These are phyloP conservation scores for Lasioglossum lativentre DNA, from an alignment of 2,888 invertebrate genomes.

Conservation along the genomic window DNA sequence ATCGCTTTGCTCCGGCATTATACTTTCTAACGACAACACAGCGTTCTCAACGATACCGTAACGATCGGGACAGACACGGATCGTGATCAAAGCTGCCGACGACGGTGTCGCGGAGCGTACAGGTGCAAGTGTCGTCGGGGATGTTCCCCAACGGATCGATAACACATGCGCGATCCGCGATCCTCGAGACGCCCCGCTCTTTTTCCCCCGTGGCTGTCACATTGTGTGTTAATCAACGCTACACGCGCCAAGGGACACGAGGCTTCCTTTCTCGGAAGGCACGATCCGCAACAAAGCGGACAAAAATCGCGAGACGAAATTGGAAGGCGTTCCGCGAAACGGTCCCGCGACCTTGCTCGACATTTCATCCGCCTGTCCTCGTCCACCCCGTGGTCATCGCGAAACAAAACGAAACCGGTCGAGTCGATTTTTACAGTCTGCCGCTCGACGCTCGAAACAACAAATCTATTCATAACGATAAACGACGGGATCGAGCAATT, in stretches of 20 bases:
- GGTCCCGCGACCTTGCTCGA: constrained; percentile 59
- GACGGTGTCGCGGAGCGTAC: constrained; percentile 47
- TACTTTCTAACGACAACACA: constrained; percentile 35
- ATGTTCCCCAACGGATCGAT: constrained; percentile 60
- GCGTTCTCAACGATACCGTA: constrained; percentile 15
- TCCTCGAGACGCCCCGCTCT: constrained; percentile 32
- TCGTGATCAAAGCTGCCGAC: constrained; percentile 60
- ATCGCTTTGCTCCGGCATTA: constrained; percentile 37
- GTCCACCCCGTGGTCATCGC: neutral
- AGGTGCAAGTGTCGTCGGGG: constrained; percentile 63
- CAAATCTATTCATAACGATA: neutral
- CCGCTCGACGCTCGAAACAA: neutral
- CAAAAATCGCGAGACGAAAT: constrained; percentile 59
- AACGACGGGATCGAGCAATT: neutral
- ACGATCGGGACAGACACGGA: constrained; percentile 30
- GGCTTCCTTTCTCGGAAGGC: constrained; percentile 55
- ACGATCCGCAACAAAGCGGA: constrained; percentile 52
- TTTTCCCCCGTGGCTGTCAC: constrained; percentile 56
- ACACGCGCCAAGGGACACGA: constrained; percentile 62
- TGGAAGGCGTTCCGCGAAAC: constrained; percentile 53
- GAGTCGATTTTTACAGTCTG: neutral
- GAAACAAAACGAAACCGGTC: constrained; percentile 4
- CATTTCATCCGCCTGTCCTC: constrained; percentile 33
- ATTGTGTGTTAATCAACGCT: constrained; percentile 75
- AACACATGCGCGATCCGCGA: constrained; percentile 60